Base-by-base conservation (phyloP, 2,797 vertebrate species). In the Pagetopsis macropterus region DNA sequence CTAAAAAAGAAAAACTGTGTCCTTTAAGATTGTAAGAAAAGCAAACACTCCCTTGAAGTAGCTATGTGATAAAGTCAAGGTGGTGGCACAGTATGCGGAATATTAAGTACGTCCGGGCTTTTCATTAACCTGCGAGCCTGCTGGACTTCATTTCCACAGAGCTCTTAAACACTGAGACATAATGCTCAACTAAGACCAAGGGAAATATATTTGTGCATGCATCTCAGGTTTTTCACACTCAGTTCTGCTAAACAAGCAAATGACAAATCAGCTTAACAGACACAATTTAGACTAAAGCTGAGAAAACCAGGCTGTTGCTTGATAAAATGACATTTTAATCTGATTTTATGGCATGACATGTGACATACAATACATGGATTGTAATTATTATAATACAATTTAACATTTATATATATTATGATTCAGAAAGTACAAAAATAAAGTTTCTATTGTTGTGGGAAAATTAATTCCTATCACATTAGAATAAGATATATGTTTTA, bases 351-450 rank as follows among this genome's bases (percentile, higher is more conserved):
- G 80, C 70, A 89, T 23, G 61, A 87, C 74, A 89, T 59, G 73
- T 84, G 57, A 71, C 76, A 80, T 84, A 88, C 76, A 87, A 78
- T 85, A 79, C 71, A 76, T 76, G 60, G 75, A 84, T 83, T 76
- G 79, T 43, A 90, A 89, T 84, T 88, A 88, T 93, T 80, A 75
- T 76, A 75, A 89, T 81, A 81, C 82, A 79, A 85, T 85, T 76
- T 83, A 88, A 85, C 65, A 89, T 90, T 70, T 27, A 27, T 91
- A 93, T 94, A 94, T 93, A 95, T 94, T 94, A 94, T 92, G 81
- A 92, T 93, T 93, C 88, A 83, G 61, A 87, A 89, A 82, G 91
- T 95, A 95, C 83, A 95, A 95, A 95, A 95, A 95, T 95, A 95
- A 88, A 95, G 78, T 88, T 89, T 93, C 93, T 93, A 82, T 90